Evolutionary conservation across 2,113 vertebrate genomes (phyloP), one percentile per base, ranked within the genome.

Genomic region (Empidonax alnorum): DNA sequence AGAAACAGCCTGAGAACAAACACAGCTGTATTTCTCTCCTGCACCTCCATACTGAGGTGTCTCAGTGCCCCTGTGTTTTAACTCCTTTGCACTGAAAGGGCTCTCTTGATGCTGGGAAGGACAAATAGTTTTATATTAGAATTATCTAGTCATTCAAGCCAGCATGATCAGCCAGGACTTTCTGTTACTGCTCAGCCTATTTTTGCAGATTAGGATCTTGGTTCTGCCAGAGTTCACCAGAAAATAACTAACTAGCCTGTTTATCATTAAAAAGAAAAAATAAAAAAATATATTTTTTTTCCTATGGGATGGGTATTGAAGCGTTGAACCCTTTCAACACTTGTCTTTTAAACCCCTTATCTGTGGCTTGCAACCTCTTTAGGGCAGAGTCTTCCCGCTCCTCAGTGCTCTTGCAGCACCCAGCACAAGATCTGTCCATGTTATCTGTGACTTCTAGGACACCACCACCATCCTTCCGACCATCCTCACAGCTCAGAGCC

Each of bases 1-100:
- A 93, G 72, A 90, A 87, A 62, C 55, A 82, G 77, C 35, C 82
- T 82, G 67, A 83, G 75, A 90, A 55, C n/a, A 91, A 83, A 69
- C 4, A 58, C 22, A 16, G 59, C 67, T 71, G 33, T 71, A 74
- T 96, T 94, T 94, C 63, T 85, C 37, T 71, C 69, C 55, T 44
- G 27, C 77, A 72, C 35, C 22, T 83, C 78, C 21, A 22, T 18
- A 5, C 50, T 8, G 15, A 89, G 25, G 28, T 52, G 16, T 7
- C 66, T 79, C 41, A 25, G 41, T 50, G 31, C 31, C 41, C 41
- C 63, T 62, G 9, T 21, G 37, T 28, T 33, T 31, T 12, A 53
- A 62, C 27, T 31, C 19, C 11, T 50, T 83, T 25, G 33, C 28
- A 79, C 30, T 24, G 16, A 69, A 73, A 46, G 22, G 23, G 31